These are phyloP conservation scores for Lypha dubia DNA, from an alignment of 2,888 invertebrate genomes.

Conservation along the genomic window DNA sequence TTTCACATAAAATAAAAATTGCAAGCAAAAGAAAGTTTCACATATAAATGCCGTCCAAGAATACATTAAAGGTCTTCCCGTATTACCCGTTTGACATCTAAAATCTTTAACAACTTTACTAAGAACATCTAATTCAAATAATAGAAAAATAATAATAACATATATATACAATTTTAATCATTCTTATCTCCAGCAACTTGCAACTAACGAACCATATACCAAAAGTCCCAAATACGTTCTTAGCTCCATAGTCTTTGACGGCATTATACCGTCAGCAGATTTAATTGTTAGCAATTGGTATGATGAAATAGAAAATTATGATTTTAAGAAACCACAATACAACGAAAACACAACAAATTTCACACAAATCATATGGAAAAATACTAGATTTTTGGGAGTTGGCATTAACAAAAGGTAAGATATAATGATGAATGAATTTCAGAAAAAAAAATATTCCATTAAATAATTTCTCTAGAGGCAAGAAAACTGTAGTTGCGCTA, in stretches of 20 bases:
- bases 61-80: too few relatives aligned
- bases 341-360: conserved; percentile 90
- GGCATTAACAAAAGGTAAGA: conserved; percentile 86
- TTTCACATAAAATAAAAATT: too few relatives aligned
- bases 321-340: conserved; percentile 86
- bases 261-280: conserved; percentile 83
- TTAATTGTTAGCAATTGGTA: conserved; percentile 93
- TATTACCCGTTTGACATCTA: too few relatives aligned
- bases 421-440: too few relatives aligned
- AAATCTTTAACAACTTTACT: too few relatives aligned
- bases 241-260: neutral
- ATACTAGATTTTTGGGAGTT: conserved; percentile 89
- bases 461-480: conserved; percentile 41
- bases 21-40: too few relatives aligned
- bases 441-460: too few relatives aligned
- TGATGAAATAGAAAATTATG: conserved; percentile 88
- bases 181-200: neutral
- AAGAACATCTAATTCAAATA: neutral
- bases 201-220: neutral
- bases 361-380: conserved; percentile 92
- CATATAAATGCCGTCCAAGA: too few relatives aligned
- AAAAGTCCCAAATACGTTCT: neutral
- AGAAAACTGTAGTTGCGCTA: conserved; percentile 63
- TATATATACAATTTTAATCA: neutral
- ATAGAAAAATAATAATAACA: neutral